These are phyloP conservation scores for Thalassarche chlororhynchos DNA, from an alignment of 2,113 vertebrate genomes.

Conservation along the genomic window DNA sequence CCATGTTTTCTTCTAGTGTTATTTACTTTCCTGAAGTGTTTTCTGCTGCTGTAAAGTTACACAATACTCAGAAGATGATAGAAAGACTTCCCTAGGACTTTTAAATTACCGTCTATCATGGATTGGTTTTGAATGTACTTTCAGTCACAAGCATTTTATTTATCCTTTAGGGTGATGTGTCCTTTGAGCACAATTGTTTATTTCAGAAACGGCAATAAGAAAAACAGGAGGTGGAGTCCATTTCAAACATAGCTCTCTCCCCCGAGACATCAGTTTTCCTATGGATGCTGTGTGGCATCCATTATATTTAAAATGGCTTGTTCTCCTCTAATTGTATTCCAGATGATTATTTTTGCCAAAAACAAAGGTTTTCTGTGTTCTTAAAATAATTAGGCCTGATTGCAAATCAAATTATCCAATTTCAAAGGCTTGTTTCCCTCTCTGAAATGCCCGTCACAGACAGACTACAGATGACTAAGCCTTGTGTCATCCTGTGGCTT, in stretches of 20 bases:
- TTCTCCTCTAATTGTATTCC: constrained; percentile 70
- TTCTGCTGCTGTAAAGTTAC: neutral
- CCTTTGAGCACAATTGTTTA: constrained; percentile 54
- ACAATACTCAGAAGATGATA: neutral
- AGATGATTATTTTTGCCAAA: constrained; percentile 72
- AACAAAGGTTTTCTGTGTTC: constrained; percentile 72
- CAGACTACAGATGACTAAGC: constrained; percentile 75
- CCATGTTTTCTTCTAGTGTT: neutral
- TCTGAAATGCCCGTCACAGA: constrained; percentile 66
- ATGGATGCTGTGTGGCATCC: constrained; percentile 11
- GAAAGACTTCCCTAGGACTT: neutral
- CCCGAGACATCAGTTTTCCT: constrained; percentile 53
- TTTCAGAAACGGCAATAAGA: constrained; percentile 53
- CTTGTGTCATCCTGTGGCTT: constrained; percentile 75
- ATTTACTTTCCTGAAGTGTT: neutral
- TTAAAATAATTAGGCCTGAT: constrained; percentile 77
- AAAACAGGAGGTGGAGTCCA: neutral
- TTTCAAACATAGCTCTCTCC: constrained; percentile 50
- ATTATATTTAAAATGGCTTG: constrained; percentile 60
- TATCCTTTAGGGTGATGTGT: constrained; percentile 52
- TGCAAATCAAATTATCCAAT: constrained; percentile 78
- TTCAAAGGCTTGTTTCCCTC: constrained; percentile 73
- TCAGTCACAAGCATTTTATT: constrained; percentile 9
- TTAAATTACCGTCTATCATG: neutral
- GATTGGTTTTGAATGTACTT: neutral